phyloP scores from a whole-genome alignment of 2,113 vertebrate species.

The Callospermophilus lateralis region DNA sequence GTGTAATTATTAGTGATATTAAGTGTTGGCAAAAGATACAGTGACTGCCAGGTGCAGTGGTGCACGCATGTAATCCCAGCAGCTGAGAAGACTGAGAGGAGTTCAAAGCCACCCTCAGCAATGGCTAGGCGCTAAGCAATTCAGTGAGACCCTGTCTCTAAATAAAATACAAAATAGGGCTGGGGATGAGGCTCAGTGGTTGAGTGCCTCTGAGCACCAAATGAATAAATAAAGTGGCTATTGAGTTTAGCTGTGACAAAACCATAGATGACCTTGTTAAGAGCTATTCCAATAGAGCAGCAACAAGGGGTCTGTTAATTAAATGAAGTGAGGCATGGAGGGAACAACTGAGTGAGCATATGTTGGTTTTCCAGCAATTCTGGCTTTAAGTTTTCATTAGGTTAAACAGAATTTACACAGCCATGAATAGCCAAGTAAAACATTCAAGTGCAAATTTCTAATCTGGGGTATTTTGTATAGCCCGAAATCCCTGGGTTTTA shows the following conservation, averaged over 20 bases:
- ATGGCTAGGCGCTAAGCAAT: too few relatives aligned
- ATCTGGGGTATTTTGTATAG: neutral
- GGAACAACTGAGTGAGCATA: neutral
- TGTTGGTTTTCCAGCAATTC: neutral
- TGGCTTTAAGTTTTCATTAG: neutral
- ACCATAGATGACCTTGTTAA: neutral
- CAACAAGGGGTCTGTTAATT: neutral
- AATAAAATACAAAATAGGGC: too few relatives aligned
- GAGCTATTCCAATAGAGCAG: neutral
- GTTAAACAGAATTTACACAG: neutral
- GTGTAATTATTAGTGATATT: neutral
- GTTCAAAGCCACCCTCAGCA: too few relatives aligned
- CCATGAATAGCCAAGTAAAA: neutral
- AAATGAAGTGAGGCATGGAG: neutral
- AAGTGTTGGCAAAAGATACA: too few relatives aligned
- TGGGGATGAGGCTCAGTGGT: too few relatives aligned
- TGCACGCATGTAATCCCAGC: too few relatives aligned
- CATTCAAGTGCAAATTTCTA: neutral
- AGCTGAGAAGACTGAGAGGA: too few relatives aligned
- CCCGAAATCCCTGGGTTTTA: neutral
- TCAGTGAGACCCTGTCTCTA: too few relatives aligned
- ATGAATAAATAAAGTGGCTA: neutral
- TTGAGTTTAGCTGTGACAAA: neutral
- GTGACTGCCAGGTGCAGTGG: too few relatives aligned
- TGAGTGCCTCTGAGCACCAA: too few relatives aligned